Percentiles rank a stretch among this genome's conserved stretches.
These are phyloP conservation scores for Alviniconcha strummeri DNA, from an alignment of 2,888 invertebrate species.

Conservation along the genomic window DNA sequence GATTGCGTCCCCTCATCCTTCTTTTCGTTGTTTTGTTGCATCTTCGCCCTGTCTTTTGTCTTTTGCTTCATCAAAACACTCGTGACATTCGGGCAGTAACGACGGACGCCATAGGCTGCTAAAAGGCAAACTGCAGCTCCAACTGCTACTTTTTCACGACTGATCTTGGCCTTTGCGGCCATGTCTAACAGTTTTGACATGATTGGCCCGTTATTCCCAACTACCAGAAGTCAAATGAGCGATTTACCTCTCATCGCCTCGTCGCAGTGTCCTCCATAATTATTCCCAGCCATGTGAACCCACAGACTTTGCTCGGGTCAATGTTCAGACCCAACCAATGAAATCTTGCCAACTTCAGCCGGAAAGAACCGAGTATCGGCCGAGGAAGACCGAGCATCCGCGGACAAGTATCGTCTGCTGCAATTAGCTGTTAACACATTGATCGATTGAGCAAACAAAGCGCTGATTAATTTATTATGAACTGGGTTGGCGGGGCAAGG, in stretches of 20 bases:
- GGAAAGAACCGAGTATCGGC: background rate
- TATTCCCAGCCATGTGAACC: slow-evolving; percentile 29
- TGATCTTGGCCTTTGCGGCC: slow-evolving; percentile 43
- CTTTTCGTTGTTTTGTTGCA: slow-evolving; percentile 22
- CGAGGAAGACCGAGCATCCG: background rate
- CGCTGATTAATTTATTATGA: slow-evolving; percentile 47
- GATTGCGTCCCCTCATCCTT: slow-evolving; percentile 27
- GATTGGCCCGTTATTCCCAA: background rate
- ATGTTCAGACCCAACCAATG: slow-evolving; percentile 23
- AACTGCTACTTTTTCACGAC: slow-evolving; percentile 55
- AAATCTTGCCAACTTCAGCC: slow-evolving; percentile 19
- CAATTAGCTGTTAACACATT: background rate
- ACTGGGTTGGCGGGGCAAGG: slow-evolving; percentile 66
- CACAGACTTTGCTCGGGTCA: slow-evolving; percentile 32
- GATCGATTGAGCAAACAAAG: no score
- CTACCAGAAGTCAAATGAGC: background rate
- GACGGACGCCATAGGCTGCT: slow-evolving; percentile 60
- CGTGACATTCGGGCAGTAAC: slow-evolving; percentile 52
- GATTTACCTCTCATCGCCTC: background rate
- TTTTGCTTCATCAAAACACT: slow-evolving; percentile 29
- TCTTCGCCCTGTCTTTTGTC: slow-evolving; percentile 12
- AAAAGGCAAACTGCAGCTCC: slow-evolving; percentile 60
- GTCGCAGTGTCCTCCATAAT: slow-evolving; percentile 25
- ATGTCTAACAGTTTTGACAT: slow-evolving; percentile 59
- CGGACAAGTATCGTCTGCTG: slow-evolving; percentile 24